Evolutionary conservation across 2,113 vertebrate genomes (phyloP).

Genomic region (Verasper variegatus): DNA sequence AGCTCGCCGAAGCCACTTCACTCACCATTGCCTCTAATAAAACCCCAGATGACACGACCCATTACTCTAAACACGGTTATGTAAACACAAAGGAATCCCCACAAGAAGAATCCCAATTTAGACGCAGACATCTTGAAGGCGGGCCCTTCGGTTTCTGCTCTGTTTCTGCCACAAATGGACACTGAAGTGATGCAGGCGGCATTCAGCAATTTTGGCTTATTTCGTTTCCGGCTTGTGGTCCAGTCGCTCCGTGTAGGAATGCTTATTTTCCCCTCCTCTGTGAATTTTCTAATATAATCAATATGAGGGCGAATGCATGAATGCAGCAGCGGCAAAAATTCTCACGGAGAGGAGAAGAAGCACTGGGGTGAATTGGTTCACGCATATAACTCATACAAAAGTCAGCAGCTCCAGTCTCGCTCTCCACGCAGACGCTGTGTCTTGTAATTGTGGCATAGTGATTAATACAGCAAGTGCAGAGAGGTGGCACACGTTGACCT

Average conservation of each 20-base stretch:
- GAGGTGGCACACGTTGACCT: slow-evolving; percentile 46
- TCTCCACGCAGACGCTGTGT: neutral
- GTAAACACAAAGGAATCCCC: slow-evolving; percentile 60
- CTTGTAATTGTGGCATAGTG: neutral
- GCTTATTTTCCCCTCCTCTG: slow-evolving; percentile 33
- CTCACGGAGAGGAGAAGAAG: slow-evolving; percentile 9
- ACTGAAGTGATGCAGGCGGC: slow-evolving; percentile 18
- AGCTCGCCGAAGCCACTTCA: slow-evolving; percentile 34
- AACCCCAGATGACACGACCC: slow-evolving; percentile 38
- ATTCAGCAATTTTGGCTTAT: slow-evolving; percentile 24
- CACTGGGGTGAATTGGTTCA: slow-evolving; percentile 11
- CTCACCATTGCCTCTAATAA: slow-evolving; percentile 40
- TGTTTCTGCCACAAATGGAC: slow-evolving; percentile 28
- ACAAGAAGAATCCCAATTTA: slow-evolving; percentile 41
- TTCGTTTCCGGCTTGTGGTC: slow-evolving; percentile 35
- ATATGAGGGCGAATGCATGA: slow-evolving; percentile 18
- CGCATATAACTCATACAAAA: slow-evolving; percentile 28
- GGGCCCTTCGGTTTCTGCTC: slow-evolving; percentile 14
- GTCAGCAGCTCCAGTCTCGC: slow-evolving; percentile 2
- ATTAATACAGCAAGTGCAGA: slow-evolving; percentile 18
- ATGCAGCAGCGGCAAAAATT: slow-evolving; percentile 15
- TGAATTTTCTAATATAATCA: slow-evolving; percentile 47
- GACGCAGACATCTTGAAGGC: slow-evolving; percentile 45
- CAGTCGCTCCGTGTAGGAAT: slow-evolving; percentile 49
- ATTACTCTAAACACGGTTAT: slow-evolving; percentile 38